Conservation (phyloP, 1,140 invertebrate species). For the Tetragonula clypearis region DNA sequence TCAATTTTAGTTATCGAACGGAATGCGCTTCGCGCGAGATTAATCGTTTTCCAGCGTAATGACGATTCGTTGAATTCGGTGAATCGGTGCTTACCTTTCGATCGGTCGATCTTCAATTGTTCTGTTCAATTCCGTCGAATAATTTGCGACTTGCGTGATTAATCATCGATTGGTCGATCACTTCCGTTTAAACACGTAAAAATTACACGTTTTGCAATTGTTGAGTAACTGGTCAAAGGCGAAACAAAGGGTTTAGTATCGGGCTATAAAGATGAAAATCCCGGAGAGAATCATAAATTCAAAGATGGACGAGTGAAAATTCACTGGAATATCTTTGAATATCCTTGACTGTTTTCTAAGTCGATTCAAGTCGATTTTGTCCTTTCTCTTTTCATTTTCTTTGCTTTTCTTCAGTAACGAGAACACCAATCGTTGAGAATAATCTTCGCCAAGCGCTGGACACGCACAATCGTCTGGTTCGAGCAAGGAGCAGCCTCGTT, state of each 20-base stretch:
- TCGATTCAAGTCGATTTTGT: neutral
- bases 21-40: neutral
- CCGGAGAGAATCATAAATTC: too few relatives aligned
- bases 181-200: too few relatives aligned
- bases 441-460: slow-evolving; percentile 7
- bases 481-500: neutral
- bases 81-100: neutral
- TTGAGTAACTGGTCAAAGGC: too few relatives aligned
- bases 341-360: neutral
- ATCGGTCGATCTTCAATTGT: neutral
- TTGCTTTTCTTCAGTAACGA: neutral
- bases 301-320: too few relatives aligned
- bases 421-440: slow-evolving; percentile 12
- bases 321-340: too few relatives aligned
- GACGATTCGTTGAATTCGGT: neutral
- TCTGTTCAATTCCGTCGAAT: too few relatives aligned
- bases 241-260: too few relatives aligned
- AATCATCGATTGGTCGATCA: too few relatives aligned
- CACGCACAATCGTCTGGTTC: neutral
- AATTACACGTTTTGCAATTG: too few relatives aligned
- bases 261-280: too few relatives aligned
- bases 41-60: neutral
- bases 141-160: too few relatives aligned
- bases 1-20: neutral
- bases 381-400: neutral